These are phyloP conservation scores for Heteronetta atricapilla DNA, from an alignment of 2,113 vertebrate species.

Conservation along the genomic window DNA sequence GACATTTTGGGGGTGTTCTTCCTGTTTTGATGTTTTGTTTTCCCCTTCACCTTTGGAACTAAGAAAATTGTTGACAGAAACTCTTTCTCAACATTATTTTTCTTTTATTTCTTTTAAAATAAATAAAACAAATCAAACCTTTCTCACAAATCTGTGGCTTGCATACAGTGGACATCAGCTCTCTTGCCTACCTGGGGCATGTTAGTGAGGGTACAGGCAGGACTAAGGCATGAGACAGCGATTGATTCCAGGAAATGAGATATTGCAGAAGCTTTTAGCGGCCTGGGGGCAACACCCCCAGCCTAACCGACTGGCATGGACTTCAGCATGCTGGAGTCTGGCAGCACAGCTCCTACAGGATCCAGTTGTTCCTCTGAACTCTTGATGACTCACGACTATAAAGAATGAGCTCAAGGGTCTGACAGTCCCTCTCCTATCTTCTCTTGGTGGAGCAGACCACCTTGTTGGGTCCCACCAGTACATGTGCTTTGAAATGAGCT, in stretches of 20 bases:
- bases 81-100: not conserved
- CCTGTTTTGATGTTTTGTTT: not conserved
- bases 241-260: not conserved
- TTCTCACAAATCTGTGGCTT: not conserved
- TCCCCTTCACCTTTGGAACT: not conserved
- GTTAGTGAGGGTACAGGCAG: accelerated
- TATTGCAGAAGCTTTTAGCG: not conserved
- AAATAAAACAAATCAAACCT: not conserved
- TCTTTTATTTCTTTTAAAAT: not conserved
- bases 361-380: not conserved
- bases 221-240: not conserved
- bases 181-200: not conserved
- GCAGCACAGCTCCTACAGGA: not conserved
- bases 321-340: not conserved
- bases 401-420: not conserved
- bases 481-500: not conserved
- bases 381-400: not conserved
- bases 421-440: not conserved
- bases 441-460: not conserved
- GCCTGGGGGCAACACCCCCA: not conserved
- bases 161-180: not conserved
- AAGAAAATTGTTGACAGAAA: not conserved
- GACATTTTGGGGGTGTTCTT: not conserved
- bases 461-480: not conserved
- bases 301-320: not conserved